Evolutionary conservation across 2,113 vertebrate species (phyloP).

Genomic region (Pogonocichla stellata): DNA sequence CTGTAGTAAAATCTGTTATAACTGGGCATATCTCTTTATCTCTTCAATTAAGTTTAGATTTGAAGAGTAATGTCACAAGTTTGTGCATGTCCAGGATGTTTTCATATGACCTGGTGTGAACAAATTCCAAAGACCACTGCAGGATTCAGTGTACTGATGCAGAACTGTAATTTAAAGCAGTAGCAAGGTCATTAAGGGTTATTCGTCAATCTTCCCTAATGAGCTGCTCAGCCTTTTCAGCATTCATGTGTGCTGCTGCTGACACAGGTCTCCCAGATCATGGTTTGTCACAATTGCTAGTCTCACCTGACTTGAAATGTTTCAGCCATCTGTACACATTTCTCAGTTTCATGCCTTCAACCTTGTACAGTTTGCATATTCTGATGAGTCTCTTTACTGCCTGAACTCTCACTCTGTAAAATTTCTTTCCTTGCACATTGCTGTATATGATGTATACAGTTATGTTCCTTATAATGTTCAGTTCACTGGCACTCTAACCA

Average conservation of each 20-base stretch:
- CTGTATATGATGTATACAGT: not conserved
- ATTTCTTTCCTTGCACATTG: not conserved
- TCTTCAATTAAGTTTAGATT: not conserved
- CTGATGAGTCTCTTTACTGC: not conserved
- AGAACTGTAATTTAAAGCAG: constrained; percentile 31
- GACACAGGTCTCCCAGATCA: constrained; percentile 61
- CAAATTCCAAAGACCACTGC: not conserved
- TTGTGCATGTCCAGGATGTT: not conserved
- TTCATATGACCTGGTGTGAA: not conserved
- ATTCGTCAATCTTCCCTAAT: constrained; percentile 51
- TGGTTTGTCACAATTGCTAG: constrained; percentile 59
- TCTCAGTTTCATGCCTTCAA: constrained; percentile 49
- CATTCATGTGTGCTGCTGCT: constrained; percentile 55
- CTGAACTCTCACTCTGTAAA: not conserved
- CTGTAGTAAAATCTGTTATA: not conserved
- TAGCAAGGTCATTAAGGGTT: constrained; percentile 55
- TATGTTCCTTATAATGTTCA: not conserved
- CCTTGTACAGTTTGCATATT: constrained; percentile 10
- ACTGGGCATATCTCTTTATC: not conserved
- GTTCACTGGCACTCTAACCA: not conserved
- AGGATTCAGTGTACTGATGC: not conserved
- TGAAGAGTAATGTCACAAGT: not conserved
- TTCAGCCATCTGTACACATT: constrained; percentile 64
- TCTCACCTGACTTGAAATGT: constrained; percentile 62
- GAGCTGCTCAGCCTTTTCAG: constrained; percentile 61